Conservation (phyloP, 2,113 vertebrate genomes). For the Epinephelus lanceolatus region DNA sequence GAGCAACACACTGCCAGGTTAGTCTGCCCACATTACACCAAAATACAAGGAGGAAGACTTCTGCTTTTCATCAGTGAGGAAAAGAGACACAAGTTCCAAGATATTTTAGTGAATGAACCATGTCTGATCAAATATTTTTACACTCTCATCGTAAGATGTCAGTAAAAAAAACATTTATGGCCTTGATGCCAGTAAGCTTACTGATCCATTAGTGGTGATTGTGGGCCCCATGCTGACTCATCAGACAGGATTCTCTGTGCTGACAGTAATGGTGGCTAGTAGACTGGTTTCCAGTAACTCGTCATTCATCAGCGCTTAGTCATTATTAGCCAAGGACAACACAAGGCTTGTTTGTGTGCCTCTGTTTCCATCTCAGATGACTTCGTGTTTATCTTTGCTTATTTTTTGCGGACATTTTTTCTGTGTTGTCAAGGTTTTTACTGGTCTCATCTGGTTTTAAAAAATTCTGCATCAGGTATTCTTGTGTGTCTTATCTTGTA, state of each 20-base stretch:
- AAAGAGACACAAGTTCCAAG: neutral
- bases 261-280: neutral
- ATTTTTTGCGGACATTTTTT: neutral
- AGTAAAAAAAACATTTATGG: no score
- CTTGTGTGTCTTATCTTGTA: no score
- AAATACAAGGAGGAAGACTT: neutral
- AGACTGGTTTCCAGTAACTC: constrained; percentile 13
- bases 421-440: neutral
- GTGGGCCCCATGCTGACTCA: constrained; percentile 6
- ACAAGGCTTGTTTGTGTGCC: neutral
- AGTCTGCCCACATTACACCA: neutral
- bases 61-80: neutral
- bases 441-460: neutral
- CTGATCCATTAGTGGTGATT: neutral
- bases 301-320: neutral
- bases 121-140: neutral
- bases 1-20: no score
- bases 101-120: neutral
- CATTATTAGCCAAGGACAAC: neutral
- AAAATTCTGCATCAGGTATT: neutral
- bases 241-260: neutral
- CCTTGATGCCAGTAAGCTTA: neutral
- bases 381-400: neutral
- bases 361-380: neutral
- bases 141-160: no score